Percentiles rank a stretch among this genome's conserved stretches.
Evolutionary conservation across 2,797 vertebrate genomes (phyloP).

Genomic region (Catamblyrhynchus diadema): DNA sequence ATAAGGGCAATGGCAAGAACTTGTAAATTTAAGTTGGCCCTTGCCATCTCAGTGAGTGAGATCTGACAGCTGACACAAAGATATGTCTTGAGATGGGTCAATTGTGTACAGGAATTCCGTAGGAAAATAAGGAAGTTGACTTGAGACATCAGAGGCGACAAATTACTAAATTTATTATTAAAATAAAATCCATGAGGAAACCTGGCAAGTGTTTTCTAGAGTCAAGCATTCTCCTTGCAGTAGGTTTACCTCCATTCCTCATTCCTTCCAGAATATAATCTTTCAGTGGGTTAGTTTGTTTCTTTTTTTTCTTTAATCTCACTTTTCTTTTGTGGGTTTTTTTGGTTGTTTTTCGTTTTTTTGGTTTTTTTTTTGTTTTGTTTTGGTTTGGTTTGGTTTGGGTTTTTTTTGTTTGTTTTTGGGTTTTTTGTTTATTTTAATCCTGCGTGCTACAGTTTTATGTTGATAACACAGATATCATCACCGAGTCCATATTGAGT

Average conservation of each 20-base stretch:
- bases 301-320: neutral
- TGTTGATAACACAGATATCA: neutral
- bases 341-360: too few species aligned
- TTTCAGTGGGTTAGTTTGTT: neutral
- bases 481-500: neutral
- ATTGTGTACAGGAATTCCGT: neutral
- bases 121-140: neutral
- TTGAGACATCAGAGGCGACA: neutral
- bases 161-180: neutral
- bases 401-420: neutral
- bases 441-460: neutral
- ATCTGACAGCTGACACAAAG: neutral
- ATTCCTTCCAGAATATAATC: neutral
- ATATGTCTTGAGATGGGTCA: neutral
- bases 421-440: neutral
- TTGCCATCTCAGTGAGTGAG: neutral
- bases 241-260: neutral
- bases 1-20: neutral
- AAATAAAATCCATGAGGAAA: neutral
- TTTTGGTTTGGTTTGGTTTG: too few species aligned
- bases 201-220: neutral
- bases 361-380: too few species aligned
- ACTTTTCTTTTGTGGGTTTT: neutral
- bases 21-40: neutral
- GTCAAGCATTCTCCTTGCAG: neutral